Percentiles rank a stretch among this genome's conserved stretches.
These are phyloP conservation scores for Synanthedon andrenaeformis DNA, from an alignment of 2,888 invertebrate genomes.

Conservation along the genomic window DNA sequence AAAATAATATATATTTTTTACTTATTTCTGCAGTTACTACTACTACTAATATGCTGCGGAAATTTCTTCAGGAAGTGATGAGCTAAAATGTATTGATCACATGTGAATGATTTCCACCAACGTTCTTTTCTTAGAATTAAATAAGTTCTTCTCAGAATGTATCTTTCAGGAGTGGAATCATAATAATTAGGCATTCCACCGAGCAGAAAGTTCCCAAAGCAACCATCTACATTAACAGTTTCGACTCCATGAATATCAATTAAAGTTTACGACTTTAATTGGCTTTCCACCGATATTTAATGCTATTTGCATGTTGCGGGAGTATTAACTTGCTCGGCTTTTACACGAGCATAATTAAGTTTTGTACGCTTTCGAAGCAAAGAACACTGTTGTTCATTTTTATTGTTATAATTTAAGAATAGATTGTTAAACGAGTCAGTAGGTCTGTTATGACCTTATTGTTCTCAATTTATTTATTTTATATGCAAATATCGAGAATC, in stretches of 20 bases:
- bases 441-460: too few species aligned
- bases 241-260: constrained; percentile 52
- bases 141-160: too few species aligned
- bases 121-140: too few species aligned
- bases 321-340: constrained; percentile 37
- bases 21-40: too few species aligned
- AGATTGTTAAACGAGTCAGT: not conserved
- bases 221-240: constrained; percentile 32
- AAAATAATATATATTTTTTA: too few species aligned
- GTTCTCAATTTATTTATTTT: too few species aligned
- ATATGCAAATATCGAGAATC: too few species aligned
- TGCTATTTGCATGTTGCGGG: constrained; percentile 48
- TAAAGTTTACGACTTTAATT: constrained; percentile 52
- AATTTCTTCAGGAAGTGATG: too few species aligned
- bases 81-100: too few species aligned
- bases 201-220: constrained; percentile 21
- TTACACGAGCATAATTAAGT: constrained; percentile 38
- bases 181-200: constrained; percentile 25
- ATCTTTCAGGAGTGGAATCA: not conserved
- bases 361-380: constrained; percentile 25
- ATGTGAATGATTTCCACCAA: too few species aligned
- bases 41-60: too few species aligned
- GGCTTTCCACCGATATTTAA: constrained; percentile 45
- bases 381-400: constrained; percentile 14
- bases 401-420: not conserved